Conservation (phyloP, 2,797 vertebrate species). For the Molothrus aeneus region DNA sequence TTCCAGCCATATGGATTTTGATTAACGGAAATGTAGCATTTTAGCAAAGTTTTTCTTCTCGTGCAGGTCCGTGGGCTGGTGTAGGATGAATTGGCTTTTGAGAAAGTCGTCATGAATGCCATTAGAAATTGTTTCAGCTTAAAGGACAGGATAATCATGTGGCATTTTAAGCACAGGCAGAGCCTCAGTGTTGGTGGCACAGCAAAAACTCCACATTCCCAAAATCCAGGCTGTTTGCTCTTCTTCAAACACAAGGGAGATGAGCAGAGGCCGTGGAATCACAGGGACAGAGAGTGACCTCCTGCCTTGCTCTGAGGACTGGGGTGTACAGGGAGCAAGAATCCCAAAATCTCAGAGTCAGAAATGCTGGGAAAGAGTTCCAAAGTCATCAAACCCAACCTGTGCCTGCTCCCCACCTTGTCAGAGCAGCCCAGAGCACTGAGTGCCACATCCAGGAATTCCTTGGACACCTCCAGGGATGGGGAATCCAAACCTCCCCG, state of each 20-base stretch:
- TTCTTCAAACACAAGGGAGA: rapidly evolving
- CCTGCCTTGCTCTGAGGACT: background rate
- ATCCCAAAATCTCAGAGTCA: background rate
- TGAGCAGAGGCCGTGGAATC: rapidly evolving
- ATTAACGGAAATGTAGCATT: slow-evolving; percentile 39
- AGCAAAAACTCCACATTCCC: background rate
- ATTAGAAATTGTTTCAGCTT: background rate
- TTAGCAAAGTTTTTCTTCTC: background rate
- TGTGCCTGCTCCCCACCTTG: rapidly evolving
- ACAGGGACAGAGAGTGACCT: background rate
- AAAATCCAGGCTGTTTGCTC: background rate
- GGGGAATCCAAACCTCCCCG: background rate
- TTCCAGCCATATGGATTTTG: slow-evolving; percentile 38
- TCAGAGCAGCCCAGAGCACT: background rate
- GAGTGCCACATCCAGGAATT: rapidly evolving
- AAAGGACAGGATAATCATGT: background rate
- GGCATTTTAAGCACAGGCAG: background rate
- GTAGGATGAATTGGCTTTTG: slow-evolving; percentile 1
- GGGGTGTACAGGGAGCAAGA: background rate
- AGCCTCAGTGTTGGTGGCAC: background rate
- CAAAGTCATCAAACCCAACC: background rate
- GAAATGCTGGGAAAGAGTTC: background rate
- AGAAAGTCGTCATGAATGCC: background rate
- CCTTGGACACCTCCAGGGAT: background rate
- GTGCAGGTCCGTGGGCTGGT: background rate